Evolutionary conservation across 2,113 vertebrate species (phyloP), one percentile per base, ranked within the genome.

Genomic region (Poecilia latipinna): DNA sequence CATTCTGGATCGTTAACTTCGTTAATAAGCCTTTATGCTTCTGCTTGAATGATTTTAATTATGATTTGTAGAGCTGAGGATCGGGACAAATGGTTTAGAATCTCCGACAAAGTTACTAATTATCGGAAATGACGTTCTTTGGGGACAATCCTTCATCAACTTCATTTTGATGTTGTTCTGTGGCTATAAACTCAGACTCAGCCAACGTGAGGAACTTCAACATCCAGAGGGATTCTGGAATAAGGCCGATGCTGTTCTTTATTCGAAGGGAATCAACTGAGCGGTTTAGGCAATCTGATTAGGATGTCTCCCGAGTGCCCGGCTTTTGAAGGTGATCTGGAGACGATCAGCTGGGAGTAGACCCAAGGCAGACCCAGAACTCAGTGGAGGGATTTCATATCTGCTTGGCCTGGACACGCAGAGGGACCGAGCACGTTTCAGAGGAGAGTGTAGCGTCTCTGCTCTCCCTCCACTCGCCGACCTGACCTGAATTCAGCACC

Each of bases 261-360:
- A 24, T 3, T 57, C 29, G 1, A 68, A 51, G 12, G 17, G 28
- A 68, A 28, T 19, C 28, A 33, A 32, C 44, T 11, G 13, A 67
- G 35, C 37, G 65, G 37, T 28, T 28, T 2, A n/a, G 12, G 37
- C 37, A 2, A 15, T 51, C 42, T 68, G 42, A 68, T 51, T 68
- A 51, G 28, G 19, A 68, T 31, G 67, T 29, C 67, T 68, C 28
- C 6, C 5, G 28, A 31, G 44, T 32, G 10, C 2, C 8, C 29
- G 3, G 8, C 17, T 51, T 29, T 68, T 68, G 42, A 32, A 68
- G 67, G 44, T 68, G 44, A 67, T 67, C 35, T 13, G 26, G 13
- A 67, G 65, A 67, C 37, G 28, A 67, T 67, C 65, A 51, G 67
- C 42, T 54, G 67, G 42, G 67, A 68, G 44, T 26, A 12, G 29